Evolutionary conservation across 2,113 vertebrate genomes (phyloP), one percentile per base, ranked within the genome.

Genomic region (Circaetus cinerascens): DNA sequence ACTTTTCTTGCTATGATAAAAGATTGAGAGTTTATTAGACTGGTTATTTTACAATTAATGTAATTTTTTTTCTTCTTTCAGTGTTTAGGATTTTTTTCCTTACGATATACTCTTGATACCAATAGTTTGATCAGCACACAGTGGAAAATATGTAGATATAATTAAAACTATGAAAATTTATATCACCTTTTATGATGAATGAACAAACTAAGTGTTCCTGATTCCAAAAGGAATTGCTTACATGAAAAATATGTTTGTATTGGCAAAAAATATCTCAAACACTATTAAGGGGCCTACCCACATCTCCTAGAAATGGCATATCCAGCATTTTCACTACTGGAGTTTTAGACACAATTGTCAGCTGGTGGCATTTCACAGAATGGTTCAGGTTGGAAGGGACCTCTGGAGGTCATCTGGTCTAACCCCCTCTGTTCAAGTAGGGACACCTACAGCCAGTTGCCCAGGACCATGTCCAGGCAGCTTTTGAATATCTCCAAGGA

Each of bases 91-190:
- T 9, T 87, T 83, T 91, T 13, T 32, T 89, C 22, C 12, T 48
- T 60, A 73, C 0, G 0, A 14, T 56, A 22, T 56, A 15, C 6
- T 68, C 0, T 0, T 38, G 14, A 27, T 71, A 32, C 5, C 12
- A 75, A 12, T 25, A 53, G 2, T 34, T 50, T 51, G 38, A 73
- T 41, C 26, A 84, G 5, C 6, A 41, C 27, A 53, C 7, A 21
- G 13, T 60, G 26, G 7, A 86, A 85, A 81, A 43, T n/a, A 66
- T 7, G 1, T 69, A n/a, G 5, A 34, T 41, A 36, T 36, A 74
- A 50, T 56, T 50, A 50, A 82, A 88, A 66, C 3, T 10, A 73
- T 41, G 4, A 88, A 77, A 88, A 43, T 16, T 43, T 13, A 9
- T 88, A 69, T 53, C 9, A 62, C 9, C 15, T 66, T 78, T 57